Base-by-base conservation (phyloP, 2,888 invertebrate species). In the Synanthedon formicaeformis region DNA sequence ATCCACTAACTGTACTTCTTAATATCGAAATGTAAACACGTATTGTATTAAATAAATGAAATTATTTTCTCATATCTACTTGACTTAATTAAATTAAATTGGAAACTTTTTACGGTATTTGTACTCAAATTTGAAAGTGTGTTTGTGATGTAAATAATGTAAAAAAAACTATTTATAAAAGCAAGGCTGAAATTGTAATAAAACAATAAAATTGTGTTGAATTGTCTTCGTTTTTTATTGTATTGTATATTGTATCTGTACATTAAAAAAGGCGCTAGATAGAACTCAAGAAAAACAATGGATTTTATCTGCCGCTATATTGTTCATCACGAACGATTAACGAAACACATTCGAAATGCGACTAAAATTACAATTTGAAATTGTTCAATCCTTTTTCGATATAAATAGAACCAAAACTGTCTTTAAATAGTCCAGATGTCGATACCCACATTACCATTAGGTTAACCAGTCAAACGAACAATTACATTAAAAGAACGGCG, bases 181-280 rank as follows among this genome's bases (percentile, higher is more conserved):
- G 85, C 85, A 86, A 87, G 86, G 86, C 86, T 87, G 86, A 87
- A 69, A 81, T 80, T 84, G 79, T 86, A 84, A 78, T 83, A 78
- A 83, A 79, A 87, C 83, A 87, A 85, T 86, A 85, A 86, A 87
- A 85, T 83, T 84, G 84, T 85, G 86, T 85, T 79, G 78, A 83
- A 79, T 34, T 49, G 23, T 71, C 57, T 50, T 58, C 60, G 61
- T 62, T 53, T 63, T 60, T 62, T 61, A 58, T 58, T 58, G 23
- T 48, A 53, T 5, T 45, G 4, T 41, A 41, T 41, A 2, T 12
- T 3, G 12, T 23, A 4, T 23, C 23, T 23, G 23, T 23, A 23
- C 23, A 8, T 27, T 27, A 27, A 27, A 8, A 27, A 8, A 27
- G 1, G 27, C 27, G 8, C 1, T 8, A 27, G 27, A 8, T 27